phyloP scores from a whole-genome alignment of 2,113 vertebrate genomes.

The Apodemus speciosus region DNA sequence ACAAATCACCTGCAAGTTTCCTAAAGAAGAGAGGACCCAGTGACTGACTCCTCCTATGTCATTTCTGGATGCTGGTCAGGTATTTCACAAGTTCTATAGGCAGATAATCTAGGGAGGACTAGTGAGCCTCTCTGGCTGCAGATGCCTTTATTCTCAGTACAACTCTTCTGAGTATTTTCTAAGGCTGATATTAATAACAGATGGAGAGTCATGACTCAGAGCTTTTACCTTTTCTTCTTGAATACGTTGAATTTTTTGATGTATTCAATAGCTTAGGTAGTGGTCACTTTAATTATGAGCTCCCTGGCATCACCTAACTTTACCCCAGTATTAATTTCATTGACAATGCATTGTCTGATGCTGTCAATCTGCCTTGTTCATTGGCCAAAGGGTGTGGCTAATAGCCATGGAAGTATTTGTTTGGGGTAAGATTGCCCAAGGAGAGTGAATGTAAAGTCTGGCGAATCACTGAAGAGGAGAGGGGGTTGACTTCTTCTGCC shows the following conservation, averaged over 20 bases:
- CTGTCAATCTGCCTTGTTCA: background rate
- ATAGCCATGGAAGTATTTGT: constrained; percentile 13
- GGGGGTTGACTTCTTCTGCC: background rate
- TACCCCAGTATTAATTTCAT: background rate
- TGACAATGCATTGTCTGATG: background rate
- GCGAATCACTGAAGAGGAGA: constrained; percentile 3
- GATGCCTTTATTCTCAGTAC: background rate
- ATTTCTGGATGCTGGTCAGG: background rate
- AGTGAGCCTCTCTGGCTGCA: background rate
- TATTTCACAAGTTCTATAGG: background rate
- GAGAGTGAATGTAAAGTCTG: constrained; percentile 26
- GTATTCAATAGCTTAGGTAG: background rate
- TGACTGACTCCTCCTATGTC: background rate
- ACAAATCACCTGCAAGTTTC: background rate
- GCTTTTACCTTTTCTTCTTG: background rate
- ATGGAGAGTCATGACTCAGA: background rate
- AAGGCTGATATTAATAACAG: background rate
- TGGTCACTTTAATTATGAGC: background rate
- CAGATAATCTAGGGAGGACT: background rate
- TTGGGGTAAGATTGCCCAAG: constrained; percentile 48
- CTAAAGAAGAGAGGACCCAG: background rate
- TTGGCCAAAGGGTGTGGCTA: constrained; percentile 34
- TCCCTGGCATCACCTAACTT: background rate
- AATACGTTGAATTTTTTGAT: constrained; percentile 13
- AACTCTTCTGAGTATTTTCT: background rate